Percentiles rank a stretch among this genome's conserved stretches.
Evolutionary conservation across 1,140 invertebrate genomes (phyloP).

Genomic region (Sweltsa coloradensis): DNA sequence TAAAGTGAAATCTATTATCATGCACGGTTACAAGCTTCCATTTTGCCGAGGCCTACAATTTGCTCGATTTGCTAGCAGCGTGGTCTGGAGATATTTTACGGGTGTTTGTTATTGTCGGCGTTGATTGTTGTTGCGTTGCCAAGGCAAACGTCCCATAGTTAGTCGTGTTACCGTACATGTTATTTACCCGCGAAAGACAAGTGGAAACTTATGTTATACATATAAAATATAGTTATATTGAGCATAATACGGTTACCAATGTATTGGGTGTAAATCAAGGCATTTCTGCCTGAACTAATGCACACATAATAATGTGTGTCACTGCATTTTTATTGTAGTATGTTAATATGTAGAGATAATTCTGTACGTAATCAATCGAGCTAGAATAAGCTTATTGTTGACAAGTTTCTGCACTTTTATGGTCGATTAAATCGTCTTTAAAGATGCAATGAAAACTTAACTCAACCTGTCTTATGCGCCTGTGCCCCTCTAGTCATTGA

Average conservation of each 20-base stretch:
- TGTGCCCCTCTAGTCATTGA: no score
- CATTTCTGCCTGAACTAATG: neutral
- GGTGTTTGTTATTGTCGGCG: slow-evolving; percentile 12
- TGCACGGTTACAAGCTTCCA: slow-evolving; percentile 14
- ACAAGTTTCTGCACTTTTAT: no score
- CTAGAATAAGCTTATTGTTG: no score
- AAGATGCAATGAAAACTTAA: no score
- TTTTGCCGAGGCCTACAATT: slow-evolving; percentile 10
- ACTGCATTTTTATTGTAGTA: no score
- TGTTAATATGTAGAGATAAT: no score
- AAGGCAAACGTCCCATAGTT: neutral
- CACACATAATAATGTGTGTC: no score
- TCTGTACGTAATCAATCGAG: no score
- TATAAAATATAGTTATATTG: neutral
- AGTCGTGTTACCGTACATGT: slow-evolving; percentile 5
- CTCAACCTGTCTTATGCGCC: no score
- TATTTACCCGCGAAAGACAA: neutral
- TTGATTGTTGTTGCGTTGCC: slow-evolving; percentile 10
- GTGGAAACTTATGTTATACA: neutral
- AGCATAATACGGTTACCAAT: neutral
- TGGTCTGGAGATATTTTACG: slow-evolving; percentile 10
- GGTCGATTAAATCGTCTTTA: no score
- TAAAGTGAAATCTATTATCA: slow-evolving; percentile 2
- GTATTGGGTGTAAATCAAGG: neutral
- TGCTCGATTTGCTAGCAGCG: neutral